phyloP scores from a whole-genome alignment of 2,797 vertebrate species.

The Chiloscyllium punctatum region DNA sequence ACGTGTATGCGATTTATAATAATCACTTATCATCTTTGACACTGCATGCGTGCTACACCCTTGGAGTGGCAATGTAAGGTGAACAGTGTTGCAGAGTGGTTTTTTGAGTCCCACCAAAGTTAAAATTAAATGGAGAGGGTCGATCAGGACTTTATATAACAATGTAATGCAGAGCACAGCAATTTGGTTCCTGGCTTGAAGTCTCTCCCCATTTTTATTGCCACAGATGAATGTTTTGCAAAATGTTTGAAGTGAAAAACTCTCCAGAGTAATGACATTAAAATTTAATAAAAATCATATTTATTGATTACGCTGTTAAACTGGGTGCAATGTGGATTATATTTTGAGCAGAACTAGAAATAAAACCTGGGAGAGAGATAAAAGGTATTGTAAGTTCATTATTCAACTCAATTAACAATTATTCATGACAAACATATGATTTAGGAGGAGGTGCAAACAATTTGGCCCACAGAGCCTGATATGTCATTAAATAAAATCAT shows the following conservation, averaged over 20 bases:
- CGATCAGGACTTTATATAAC: background rate
- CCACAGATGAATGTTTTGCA: background rate
- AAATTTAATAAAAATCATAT: background rate
- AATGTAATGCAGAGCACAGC: background rate
- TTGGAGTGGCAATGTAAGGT: background rate
- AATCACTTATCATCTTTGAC: too few species aligned
- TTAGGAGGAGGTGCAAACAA: too few species aligned
- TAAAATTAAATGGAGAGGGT: background rate
- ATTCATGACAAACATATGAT: too few species aligned
- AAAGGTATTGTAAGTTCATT: background rate
- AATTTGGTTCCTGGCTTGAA: background rate
- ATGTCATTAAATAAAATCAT: too few species aligned
- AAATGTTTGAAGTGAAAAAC: background rate
- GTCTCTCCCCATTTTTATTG: background rate
- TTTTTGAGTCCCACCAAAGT: background rate
- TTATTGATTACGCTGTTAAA: background rate
- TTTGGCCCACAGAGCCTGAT: too few species aligned
- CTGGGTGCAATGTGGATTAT: background rate
- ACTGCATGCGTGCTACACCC: too few species aligned
- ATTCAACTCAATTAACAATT: too few species aligned
- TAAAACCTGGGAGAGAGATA: background rate
- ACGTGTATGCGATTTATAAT: too few species aligned
- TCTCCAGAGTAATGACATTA: background rate
- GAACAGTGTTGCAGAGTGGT: background rate
- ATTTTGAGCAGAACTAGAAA: background rate